A percentile compares a stretch with the other conserved stretches of the same genome.
Evolutionary conservation across 2,797 vertebrate genomes (phyloP).

Genomic region (Cygnus olor): DNA sequence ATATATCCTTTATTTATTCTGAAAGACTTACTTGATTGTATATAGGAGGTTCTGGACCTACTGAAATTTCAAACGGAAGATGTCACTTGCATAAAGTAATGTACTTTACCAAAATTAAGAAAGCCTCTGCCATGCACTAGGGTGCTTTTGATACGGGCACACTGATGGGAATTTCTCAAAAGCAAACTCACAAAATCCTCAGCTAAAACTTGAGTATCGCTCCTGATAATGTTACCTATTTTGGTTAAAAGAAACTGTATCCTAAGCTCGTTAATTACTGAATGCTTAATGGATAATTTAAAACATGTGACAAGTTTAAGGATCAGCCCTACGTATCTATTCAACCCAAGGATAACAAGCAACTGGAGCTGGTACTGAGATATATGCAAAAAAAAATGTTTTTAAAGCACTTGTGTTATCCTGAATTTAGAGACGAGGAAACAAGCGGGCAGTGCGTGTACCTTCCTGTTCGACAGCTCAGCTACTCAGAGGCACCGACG

Average conservation of each 20-base stretch:
- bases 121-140: background rate
- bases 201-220: background rate
- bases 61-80: background rate
- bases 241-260: background rate
- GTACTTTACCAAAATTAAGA: background rate
- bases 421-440: background rate
- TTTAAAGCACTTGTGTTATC: background rate
- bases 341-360: background rate
- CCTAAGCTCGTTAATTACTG: background rate
- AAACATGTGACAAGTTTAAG: background rate
- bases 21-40: background rate
- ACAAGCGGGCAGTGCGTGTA: rapidly evolving
- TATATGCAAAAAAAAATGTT: background rate
- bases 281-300: background rate
- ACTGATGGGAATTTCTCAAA: background rate
- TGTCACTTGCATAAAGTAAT: background rate
- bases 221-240: background rate
- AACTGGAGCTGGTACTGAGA: background rate
- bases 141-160: background rate
- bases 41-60: background rate
- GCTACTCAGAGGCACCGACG: background rate
- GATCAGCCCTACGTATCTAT: background rate
- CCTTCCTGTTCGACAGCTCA: background rate
- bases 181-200: background rate
- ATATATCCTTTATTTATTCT: background rate